Conservation (phyloP, 2,797 vertebrate genomes). For the Halcyon smyrnensis region DNA sequence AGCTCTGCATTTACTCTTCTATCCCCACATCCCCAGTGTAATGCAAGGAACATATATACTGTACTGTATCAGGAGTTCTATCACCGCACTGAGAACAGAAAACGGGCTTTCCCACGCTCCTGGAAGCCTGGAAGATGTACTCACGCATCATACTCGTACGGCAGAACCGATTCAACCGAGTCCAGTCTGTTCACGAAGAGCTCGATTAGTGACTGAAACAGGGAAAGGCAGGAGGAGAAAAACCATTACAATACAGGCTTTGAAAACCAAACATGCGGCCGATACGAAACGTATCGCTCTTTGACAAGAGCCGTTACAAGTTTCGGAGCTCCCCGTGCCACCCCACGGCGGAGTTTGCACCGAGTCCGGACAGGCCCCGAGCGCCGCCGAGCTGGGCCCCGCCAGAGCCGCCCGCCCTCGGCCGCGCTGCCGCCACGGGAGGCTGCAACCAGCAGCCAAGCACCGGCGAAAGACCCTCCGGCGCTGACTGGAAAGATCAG, state of each 20-base stretch:
- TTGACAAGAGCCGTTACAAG: background rate
- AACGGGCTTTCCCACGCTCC: background rate
- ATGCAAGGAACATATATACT: accelerated
- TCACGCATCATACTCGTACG: slow-evolving; percentile 91
- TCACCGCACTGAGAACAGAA: background rate
- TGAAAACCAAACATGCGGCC: accelerated
- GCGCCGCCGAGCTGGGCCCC: background rate
- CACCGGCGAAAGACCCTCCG: background rate
- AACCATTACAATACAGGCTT: background rate
- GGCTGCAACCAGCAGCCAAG: background rate
- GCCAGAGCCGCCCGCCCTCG: background rate
- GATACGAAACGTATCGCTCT: accelerated
- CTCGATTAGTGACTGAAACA: slow-evolving; percentile 82
- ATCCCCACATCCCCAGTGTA: background rate
- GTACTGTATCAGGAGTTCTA: accelerated
- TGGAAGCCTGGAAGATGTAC: slow-evolving; percentile 64
- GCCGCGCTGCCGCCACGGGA: background rate
- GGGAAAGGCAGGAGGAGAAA: background rate
- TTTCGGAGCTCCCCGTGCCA: background rate
- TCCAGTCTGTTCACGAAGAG: slow-evolving; percentile 92
- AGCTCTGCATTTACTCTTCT: background rate
- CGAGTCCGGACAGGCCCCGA: background rate
- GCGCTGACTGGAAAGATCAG: background rate
- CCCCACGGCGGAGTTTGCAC: background rate
- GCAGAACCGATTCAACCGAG: slow-evolving; percentile 89